Base-by-base conservation (phyloP, 2,113 vertebrate species). In the Larimichthys crocea region DNA sequence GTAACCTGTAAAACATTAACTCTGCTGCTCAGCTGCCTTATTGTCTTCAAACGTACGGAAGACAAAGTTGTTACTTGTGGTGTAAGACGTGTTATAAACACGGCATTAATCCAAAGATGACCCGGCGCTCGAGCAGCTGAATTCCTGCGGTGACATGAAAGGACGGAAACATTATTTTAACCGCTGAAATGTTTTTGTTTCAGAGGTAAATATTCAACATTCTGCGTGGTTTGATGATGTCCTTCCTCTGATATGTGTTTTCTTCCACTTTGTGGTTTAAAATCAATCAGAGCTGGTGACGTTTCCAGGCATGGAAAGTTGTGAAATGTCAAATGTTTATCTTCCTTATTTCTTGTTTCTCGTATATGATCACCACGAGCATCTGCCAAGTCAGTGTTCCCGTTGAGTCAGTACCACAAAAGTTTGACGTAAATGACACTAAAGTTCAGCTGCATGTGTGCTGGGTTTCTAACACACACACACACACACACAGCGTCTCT, bases 341-440 rank as follows among this genome's bases (percentile, higher is more conserved):
- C 70, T 76, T 87, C 73, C 74, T 66, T 35, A 59, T 69, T 84
- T 73, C 20, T 16, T 19, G 46, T 60, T 74, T 79, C 48, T 46
- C 3, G 12, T 60, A 57, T 80, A 22, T 64, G 50, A 76, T 52
- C 11, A 57, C 12, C 5, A 35, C 29, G 4, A 70, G 46, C 56
- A 60, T 83, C 50, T 60, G 12, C n/a, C 48, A 59, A 65, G 66
- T 80, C 73, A 80, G 73, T 85, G 81, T 76, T 48, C 57, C 20
- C 67, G 66, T 57, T 62, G 84, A 90, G 74, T 88, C 90, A 90
- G 26, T 53, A 10, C 70, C 79, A 60, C 69, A 82, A 40, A 81
- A 48, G 17, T 65, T 46, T 62, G 24, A 73, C 7, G 5, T 17
- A 56, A 8, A 82, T 42, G 4, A 26, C 2, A 12, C n/a, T 63